phyloP scores from a whole-genome alignment of 2,888 invertebrate species.

The Idaea biselata region DNA sequence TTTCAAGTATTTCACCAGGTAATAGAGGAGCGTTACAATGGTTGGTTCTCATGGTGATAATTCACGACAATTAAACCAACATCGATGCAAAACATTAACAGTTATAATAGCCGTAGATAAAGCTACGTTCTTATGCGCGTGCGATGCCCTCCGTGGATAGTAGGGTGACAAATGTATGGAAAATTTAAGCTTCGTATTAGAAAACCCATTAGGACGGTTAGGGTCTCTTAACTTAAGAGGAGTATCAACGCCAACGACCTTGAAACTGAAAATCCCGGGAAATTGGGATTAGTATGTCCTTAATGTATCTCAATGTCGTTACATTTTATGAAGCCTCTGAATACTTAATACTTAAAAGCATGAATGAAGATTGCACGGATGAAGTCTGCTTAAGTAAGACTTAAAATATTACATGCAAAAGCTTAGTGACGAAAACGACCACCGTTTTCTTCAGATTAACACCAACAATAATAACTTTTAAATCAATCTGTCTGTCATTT shows the following conservation, averaged over 20 bases:
- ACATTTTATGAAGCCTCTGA: too few relatives aligned
- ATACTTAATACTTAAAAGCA: too few relatives aligned
- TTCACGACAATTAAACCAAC: slow-evolving; percentile 19
- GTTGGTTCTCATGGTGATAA: slow-evolving; percentile 26
- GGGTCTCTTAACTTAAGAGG: too few relatives aligned
- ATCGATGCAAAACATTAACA: slow-evolving; percentile 16
- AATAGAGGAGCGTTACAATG: background rate
- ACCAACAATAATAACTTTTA: slow-evolving; percentile 4
- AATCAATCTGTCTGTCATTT: background rate
- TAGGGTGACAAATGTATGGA: background rate
- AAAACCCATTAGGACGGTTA: too few relatives aligned
- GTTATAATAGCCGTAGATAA: slow-evolving; percentile 9
- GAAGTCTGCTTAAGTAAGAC: too few relatives aligned
- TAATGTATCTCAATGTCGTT: too few relatives aligned
- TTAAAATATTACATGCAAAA: too few relatives aligned
- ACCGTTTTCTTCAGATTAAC: background rate
- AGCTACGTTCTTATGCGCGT: slow-evolving; percentile 1
- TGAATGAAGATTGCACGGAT: too few relatives aligned
- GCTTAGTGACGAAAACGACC: background rate
- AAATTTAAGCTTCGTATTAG: too few relatives aligned
- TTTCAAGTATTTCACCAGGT: slow-evolving; percentile 22
- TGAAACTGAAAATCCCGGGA: too few relatives aligned
- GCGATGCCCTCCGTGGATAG: slow-evolving; percentile 6
- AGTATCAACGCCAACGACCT: too few relatives aligned
- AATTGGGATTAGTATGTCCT: too few relatives aligned